Conservation (phyloP, 2,113 vertebrate genomes). For the Probosciger aterrimus region DNA sequence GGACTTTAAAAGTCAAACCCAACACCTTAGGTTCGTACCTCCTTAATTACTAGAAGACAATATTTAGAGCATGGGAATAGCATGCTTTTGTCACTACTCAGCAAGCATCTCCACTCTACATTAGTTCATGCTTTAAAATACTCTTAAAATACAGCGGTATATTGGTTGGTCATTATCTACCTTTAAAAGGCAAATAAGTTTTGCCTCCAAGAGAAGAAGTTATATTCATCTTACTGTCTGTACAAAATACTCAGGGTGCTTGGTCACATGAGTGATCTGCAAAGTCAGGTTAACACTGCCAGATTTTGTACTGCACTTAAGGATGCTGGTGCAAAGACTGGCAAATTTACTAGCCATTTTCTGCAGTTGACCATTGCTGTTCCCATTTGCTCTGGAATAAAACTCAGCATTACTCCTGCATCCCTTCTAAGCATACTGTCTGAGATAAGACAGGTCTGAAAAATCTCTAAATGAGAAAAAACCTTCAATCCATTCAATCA, state of each 20-base stretch:
- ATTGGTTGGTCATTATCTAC: neutral
- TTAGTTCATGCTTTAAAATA: neutral
- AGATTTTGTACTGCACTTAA: neutral
- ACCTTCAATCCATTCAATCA: neutral
- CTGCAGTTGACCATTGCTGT: neutral
- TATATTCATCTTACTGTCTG: neutral
- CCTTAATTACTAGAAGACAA: neutral
- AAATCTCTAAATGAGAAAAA: neutral
- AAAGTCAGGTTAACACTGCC: neutral
- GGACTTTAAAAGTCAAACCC: neutral
- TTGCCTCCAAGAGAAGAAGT: neutral
- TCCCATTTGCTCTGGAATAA: neutral
- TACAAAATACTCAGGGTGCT: neutral
- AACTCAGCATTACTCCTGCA: neutral
- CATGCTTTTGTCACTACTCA: neutral
- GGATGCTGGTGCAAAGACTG: neutral
- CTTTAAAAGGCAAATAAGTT: neutral
- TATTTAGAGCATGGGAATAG: neutral
- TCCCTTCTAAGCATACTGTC: neutral
- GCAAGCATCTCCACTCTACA: neutral
- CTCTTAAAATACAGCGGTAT: neutral
- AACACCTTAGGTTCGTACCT: neutral
- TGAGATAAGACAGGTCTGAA: neutral
- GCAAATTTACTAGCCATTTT: neutral
- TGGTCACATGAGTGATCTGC: neutral